Percentiles rank a stretch among this genome's conserved stretches.
Evolutionary conservation across 2,113 vertebrate species (phyloP).

Genomic region (Trematomus loennbergii): DNA sequence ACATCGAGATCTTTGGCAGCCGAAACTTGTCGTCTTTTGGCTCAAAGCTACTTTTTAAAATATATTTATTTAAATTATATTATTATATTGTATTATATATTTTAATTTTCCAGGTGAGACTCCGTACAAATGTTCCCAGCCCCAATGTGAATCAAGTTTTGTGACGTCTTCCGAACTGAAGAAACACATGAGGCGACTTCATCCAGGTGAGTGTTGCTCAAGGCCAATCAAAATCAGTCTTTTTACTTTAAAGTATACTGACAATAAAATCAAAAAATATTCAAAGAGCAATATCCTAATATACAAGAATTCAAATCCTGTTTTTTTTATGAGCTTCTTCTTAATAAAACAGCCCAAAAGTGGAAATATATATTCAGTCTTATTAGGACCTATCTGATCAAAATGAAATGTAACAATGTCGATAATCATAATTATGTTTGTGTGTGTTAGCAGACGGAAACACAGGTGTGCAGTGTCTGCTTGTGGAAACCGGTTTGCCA

Average conservation of each 20-base stretch:
- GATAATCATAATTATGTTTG: not conserved
- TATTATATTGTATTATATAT: too few species aligned
- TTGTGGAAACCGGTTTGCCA: constrained; percentile 97
- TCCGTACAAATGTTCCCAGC: constrained; percentile 75
- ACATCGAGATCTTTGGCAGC: not conserved
- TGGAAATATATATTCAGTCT: too few species aligned
- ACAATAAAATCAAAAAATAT: too few species aligned
- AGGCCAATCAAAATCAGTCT: too few species aligned
- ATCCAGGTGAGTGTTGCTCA: constrained; percentile 86
- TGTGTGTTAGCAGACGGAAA: constrained; percentile 87
- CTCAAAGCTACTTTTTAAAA: not conserved
- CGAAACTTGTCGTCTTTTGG: not conserved
- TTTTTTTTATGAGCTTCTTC: too few species aligned
- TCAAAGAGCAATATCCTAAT: too few species aligned
- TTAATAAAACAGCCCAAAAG: too few species aligned
- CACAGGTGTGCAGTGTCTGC: constrained; percentile 92
- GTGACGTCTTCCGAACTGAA: constrained; percentile 95
- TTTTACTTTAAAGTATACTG: too few species aligned
- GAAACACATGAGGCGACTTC: constrained; percentile 94
- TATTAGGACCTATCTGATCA: too few species aligned
- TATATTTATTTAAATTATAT: not conserved
- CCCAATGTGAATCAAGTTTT: constrained; percentile 75
- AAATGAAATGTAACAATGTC: too few species aligned
- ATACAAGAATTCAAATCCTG: too few species aligned
- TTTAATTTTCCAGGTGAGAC: constrained; percentile 77